These are phyloP conservation scores for Stegastes partitus DNA, from an alignment of 2,113 vertebrate species.

Conservation along the genomic window DNA sequence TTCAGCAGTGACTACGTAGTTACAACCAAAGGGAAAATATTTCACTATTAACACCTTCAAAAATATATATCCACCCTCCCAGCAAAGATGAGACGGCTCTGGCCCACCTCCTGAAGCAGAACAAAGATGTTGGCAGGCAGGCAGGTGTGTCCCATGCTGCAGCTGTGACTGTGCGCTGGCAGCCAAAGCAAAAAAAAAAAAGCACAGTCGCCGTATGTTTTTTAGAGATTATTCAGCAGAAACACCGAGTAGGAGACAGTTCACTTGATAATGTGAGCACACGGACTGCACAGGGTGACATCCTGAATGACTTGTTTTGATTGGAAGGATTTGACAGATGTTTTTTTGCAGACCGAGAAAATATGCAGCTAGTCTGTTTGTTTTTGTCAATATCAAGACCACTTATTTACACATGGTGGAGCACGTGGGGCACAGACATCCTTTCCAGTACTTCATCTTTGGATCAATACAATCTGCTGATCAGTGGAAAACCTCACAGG, in stretches of 20 bases:
- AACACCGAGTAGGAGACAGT: conserved; percentile 10
- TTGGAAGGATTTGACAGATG: too few relatives aligned
- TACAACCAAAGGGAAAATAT: conserved; percentile 61
- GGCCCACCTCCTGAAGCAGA: conserved; percentile 31
- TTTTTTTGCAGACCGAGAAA: neutral
- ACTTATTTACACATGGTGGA: conserved; percentile 22
- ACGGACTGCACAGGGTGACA: conserved; percentile 2
- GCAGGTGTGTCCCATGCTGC: conserved; percentile 6
- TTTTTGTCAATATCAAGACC: neutral
- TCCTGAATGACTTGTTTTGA: neutral
- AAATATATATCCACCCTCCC: conserved; percentile 54
- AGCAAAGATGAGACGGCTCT: conserved; percentile 26
- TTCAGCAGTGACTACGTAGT: conserved; percentile 62
- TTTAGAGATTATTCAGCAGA: conserved; percentile 19
- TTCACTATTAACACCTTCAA: conserved; percentile 70
- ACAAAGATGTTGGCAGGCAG: neutral
- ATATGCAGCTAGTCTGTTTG: neutral
- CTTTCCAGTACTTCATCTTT: conserved; percentile 45
- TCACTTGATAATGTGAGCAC: conserved; percentile 2
- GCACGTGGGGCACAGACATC: neutral
- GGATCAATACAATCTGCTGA: conserved; percentile 41
- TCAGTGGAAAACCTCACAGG: conserved; percentile 14
- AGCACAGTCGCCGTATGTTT: conserved; percentile 4
- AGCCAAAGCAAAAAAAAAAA: conserved; percentile 17
- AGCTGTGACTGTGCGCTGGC: neutral